These are phyloP conservation scores for Sphinx pinastri DNA, from an alignment of 2,888 invertebrate genomes.

Conservation along the genomic window DNA sequence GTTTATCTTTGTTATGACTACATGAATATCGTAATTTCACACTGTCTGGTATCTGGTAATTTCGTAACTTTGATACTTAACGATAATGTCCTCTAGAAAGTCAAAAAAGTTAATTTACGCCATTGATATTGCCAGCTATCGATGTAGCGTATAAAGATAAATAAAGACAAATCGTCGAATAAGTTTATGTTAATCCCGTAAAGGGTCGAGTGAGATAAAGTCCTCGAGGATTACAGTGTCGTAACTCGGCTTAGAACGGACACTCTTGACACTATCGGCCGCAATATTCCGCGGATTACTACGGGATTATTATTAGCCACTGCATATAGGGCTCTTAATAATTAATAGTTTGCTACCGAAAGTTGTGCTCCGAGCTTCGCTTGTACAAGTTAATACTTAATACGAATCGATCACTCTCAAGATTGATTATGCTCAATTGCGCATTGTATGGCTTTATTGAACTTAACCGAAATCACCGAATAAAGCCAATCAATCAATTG, in stretches of 20 bases:
- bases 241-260: constrained; percentile 68
- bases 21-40: not conserved
- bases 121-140: constrained; percentile 5
- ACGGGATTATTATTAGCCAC: constrained; percentile 61
- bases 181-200: constrained; percentile 75
- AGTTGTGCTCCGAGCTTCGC: constrained; percentile 46
- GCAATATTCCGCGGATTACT: constrained; percentile 70
- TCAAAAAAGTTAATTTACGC: constrained; percentile 1
- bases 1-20: not conserved
- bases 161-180: constrained; percentile 70
- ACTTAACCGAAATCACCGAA: not conserved
- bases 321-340: constrained; percentile 58
- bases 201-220: constrained; percentile 74
- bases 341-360: constrained; percentile 56
- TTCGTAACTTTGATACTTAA: not conserved
- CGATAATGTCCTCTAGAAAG: not conserved
- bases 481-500: constrained; percentile 6
- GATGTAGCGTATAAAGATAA: constrained; percentile 55
- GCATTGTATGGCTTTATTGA: constrained; percentile 31
- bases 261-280: constrained; percentile 70
- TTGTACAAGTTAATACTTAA: constrained; percentile 38
- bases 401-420: constrained; percentile 27
- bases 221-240: constrained; percentile 69
- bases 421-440: constrained; percentile 47
- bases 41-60: not conserved